A percentile compares a stretch with the other conserved stretches of the same genome.
Conservation (phyloP, 2,888 invertebrate genomes). For the Eupithecia insigniata region DNA sequence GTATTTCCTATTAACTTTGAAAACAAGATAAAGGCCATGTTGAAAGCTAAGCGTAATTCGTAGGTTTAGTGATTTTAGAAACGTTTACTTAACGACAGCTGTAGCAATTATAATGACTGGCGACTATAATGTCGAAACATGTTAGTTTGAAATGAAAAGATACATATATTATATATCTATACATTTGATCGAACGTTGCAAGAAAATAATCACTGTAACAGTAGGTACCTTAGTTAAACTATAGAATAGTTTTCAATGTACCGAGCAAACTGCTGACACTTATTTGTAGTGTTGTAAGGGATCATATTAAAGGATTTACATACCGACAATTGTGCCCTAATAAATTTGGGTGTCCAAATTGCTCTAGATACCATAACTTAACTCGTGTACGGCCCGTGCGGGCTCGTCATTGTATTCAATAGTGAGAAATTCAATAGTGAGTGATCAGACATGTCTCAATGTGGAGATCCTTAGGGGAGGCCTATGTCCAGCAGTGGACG, state of each 20-base stretch:
- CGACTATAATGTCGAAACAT: not conserved
- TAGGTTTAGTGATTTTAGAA: not conserved
- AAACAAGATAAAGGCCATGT: constrained; percentile 11
- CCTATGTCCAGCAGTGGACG: too few relatives aligned
- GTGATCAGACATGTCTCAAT: too few relatives aligned
- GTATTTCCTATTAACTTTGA: constrained; percentile 13
- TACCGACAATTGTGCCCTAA: not conserved
- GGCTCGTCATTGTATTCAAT: not conserved
- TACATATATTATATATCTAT: too few relatives aligned
- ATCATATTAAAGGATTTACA: not conserved
- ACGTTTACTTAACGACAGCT: not conserved
- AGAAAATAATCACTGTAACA: not conserved
- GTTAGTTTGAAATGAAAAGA: too few relatives aligned
- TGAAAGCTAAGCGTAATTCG: not conserved
- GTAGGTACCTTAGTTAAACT: not conserved
- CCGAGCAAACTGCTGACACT: not conserved
- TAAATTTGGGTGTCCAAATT: too few relatives aligned
- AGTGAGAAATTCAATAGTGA: too few relatives aligned
- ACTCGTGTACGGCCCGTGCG: not conserved
- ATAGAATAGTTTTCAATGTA: not conserved
- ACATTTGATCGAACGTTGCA: too few relatives aligned
- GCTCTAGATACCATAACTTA: not conserved
- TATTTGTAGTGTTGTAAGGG: not conserved
- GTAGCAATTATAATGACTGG: not conserved
- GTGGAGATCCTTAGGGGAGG: too few relatives aligned